Base-by-base conservation (phyloP, 1,140 invertebrate species). In the Drosophila elegans region DNA sequence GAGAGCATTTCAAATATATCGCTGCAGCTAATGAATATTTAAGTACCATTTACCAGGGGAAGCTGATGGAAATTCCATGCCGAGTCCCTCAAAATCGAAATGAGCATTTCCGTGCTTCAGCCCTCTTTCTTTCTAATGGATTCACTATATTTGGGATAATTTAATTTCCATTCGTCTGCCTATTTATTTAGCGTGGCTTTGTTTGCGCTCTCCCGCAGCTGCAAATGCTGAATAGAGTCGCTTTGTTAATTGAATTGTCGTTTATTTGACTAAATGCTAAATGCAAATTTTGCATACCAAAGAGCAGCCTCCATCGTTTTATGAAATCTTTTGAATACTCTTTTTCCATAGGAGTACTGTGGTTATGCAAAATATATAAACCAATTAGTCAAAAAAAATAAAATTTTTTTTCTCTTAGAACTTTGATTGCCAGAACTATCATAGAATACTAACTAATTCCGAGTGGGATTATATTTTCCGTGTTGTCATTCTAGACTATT, bases 1-100 rank as follows among this genome's bases (percentile, higher is more conserved):
- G 29, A 56, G 54, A 51, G 61, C 71, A 75, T 68, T 68, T 82
- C 53, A 69, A 78, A 85, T 84, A 68, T 80, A 74, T 84, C 55
- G 56, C 42, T 48, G 77, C 60, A 77, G 61, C 74, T 75, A 82
- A 81, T 85, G 78, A 81, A 75, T 86, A 85, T 66, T 86, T 86
- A 71, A 85, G 69, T 61, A 72, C 75, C 74, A 75, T 74, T 85
- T 78, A 61, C 74, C 66, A 81, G 68, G 54, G 54, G 61, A 34
- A 49, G 42, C 60, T 80, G 81, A 85, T 84, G 81, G 77, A 69
- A 85, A 63, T 84, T 69, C 51, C 73, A 76, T 84, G 72, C 66
- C 56, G 64, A 64, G 38, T 48, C 42, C 34, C 41, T 68, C 16
- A 51, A 74, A 74, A 78, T 68, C 16, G 57, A 74, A 74, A 78